Evolutionary conservation across 2,113 vertebrate species (phyloP), one percentile per base, ranked within the genome.

Genomic region (Bostrychus sinensis): DNA sequence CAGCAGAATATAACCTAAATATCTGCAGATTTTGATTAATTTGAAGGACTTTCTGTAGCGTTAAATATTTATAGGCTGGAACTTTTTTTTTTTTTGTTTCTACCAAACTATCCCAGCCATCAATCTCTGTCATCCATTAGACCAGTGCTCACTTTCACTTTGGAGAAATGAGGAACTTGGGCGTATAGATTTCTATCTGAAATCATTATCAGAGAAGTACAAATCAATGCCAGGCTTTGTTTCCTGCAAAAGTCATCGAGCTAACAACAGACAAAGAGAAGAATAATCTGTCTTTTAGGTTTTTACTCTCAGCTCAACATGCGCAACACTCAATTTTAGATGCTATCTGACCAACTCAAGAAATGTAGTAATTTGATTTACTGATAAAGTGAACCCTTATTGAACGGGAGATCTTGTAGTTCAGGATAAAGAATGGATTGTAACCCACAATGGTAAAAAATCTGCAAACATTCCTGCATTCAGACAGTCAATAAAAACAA

Each of bases 31-130:
- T 82, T 75, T 77, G 72, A 89, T 87, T 84, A 80, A 77, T 78
- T 70, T 58, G 69, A 86, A 63, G 59, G 56, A 66, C 63, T 62
- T 50, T 59, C 65, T 7, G 26, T 62, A 46, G 57, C 53, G 83
- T 90, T 86, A 87, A 88, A 87, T 89, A 89, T 90, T 88, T 51
- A 89, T 82, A 50, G 56, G 50, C 50, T 53, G 67, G 77, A 55
- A 74, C 67, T 85, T 82, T 81, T 78, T 84, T 83, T 80, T 77
- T 86, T 77, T 86, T 80, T 80, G 85, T 78, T 86, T 82, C 68
- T 72, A 66, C 53, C 70, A 74, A 84, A 80, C 80, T 2, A 50
- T 76, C 75, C 36, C 26, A 45, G 69, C 80, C 81, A 90, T 89
- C 77, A 86, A 60, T 89, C 87, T 85, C 68, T 73, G 80, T 87